phyloP scores from a whole-genome alignment of 2,888 invertebrate species.

The Aphidoletes aphidimyza region DNA sequence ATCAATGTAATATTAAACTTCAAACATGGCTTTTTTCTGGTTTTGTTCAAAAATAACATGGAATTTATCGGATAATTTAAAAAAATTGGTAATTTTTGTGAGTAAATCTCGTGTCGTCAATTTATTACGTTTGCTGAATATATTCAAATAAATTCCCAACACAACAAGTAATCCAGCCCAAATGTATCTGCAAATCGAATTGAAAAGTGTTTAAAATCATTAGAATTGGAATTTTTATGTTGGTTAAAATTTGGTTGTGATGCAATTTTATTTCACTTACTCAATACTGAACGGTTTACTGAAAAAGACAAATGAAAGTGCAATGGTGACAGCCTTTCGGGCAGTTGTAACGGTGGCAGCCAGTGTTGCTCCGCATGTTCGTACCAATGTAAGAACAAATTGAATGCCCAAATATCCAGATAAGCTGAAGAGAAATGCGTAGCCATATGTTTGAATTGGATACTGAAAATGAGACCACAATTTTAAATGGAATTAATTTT shows the following conservation, averaged over 20 bases:
- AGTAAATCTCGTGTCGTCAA: conserved; percentile 61
- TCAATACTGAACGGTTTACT: conserved; percentile 92
- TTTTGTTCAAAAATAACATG: not conserved
- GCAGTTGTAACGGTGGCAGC: conserved; percentile 92
- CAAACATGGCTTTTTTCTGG: conserved; percentile 29
- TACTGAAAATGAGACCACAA: conserved; percentile 67
- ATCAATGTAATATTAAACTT: not conserved
- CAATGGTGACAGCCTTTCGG: conserved; percentile 90
- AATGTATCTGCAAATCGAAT: conserved; percentile 83
- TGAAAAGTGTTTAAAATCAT: no score
- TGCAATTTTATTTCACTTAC: no score
- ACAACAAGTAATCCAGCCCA: conserved; percentile 92
- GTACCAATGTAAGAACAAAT: conserved; percentile 89
- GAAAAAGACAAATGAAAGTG: conserved; percentile 92
- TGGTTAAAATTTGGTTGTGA: not conserved
- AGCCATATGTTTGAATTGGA: conserved; percentile 81
- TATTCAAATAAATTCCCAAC: conserved; percentile 92
- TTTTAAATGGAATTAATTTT: conserved; percentile 30
- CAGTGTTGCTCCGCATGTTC: conserved; percentile 88
- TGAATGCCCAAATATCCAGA: conserved; percentile 94
- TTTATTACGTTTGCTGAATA: conserved; percentile 81
- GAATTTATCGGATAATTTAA: not conserved
- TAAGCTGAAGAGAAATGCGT: conserved; percentile 85
- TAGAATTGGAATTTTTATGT: no score
- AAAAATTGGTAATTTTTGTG: not conserved